Evolutionary conservation across 2,113 vertebrate genomes (phyloP).

Genomic region (Laterallus jamaicensis): DNA sequence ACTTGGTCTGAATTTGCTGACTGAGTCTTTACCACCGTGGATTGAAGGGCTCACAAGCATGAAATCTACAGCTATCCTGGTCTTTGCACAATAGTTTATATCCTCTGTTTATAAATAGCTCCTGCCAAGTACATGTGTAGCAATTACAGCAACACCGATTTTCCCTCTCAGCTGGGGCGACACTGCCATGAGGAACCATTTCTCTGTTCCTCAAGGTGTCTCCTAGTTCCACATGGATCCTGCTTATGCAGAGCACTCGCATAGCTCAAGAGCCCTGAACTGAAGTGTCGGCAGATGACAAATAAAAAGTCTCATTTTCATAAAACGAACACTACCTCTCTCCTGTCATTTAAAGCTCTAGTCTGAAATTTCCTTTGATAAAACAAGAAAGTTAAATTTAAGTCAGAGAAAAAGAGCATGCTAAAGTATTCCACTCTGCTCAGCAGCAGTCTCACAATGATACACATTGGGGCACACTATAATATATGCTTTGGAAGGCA

Average conservation of each 20-base stretch:
- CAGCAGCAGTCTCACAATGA: background rate
- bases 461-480: background rate
- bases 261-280: background rate
- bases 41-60: rapidly evolving
- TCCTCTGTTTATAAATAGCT: rapidly evolving
- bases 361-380: background rate
- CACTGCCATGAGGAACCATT: background rate
- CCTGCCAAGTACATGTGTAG: background rate
- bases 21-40: background rate
- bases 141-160: background rate
- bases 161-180: background rate
- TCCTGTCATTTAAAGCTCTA: background rate
- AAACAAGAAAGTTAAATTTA: background rate
- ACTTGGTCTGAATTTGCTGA: background rate
- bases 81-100: background rate
- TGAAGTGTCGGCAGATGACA: background rate
- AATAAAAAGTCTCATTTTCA: background rate
- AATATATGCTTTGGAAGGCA: background rate
- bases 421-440: background rate
- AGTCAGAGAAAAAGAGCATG: background rate
- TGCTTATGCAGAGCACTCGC: background rate
- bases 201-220: background rate
- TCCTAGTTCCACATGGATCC: background rate
- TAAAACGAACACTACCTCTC: background rate
- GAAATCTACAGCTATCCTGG: background rate